Evolutionary conservation across 2,797 vertebrate species (phyloP).

Genomic region (Balearica regulorum): DNA sequence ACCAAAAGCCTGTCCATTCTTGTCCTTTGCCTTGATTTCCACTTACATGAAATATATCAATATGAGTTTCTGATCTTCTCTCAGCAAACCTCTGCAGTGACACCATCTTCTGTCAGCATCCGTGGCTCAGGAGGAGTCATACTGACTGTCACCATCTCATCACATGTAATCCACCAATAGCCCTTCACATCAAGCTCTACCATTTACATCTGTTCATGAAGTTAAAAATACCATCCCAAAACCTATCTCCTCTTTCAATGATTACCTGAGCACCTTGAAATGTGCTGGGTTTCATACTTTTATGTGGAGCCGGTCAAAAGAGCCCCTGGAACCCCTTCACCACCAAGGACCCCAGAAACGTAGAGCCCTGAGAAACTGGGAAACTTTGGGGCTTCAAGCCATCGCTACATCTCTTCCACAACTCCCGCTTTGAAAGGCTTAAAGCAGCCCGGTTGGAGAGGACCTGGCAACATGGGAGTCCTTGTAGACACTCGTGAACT

Average conservation of each 20-base stretch:
- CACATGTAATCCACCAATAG: not conserved
- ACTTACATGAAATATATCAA: not conserved
- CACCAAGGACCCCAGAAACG: not conserved
- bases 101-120: not conserved
- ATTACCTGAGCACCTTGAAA: not conserved
- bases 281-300: not conserved
- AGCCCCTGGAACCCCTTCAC: not conserved
- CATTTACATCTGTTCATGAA: not conserved
- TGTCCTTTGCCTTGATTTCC: not conserved
- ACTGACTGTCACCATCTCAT: not conserved
- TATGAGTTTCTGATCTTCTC: not conserved
- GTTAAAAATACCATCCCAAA: not conserved
- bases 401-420: not conserved
- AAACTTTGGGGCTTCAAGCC: not conserved
- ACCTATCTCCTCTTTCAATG: not conserved
- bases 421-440: not conserved
- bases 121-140: not conserved
- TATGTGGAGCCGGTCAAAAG: not conserved
- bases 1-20: not conserved
- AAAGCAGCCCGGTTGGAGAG: not conserved
- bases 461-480: not conserved
- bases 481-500: not conserved
- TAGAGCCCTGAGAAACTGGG: not conserved
- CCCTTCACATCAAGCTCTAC: not conserved
- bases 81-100: not conserved